Evolutionary conservation across 2,797 vertebrate species (phyloP).

Genomic region (Eulemur rubriventer): DNA sequence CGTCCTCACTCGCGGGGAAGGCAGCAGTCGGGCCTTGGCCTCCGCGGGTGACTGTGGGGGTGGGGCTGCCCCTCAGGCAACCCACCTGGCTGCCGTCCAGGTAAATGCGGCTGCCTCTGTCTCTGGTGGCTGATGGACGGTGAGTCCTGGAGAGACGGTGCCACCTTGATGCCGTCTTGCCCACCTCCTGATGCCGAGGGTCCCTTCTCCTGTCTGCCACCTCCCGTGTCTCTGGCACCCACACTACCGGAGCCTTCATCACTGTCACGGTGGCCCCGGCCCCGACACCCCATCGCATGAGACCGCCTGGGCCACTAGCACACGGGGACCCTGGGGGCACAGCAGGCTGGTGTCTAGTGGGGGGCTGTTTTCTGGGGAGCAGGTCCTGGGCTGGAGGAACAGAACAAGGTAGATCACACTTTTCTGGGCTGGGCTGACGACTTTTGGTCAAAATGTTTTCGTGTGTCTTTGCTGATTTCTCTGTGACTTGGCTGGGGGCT

Average conservation of each 20-base stretch:
- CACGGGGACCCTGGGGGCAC: rapidly evolving
- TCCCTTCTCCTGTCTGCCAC: rapidly evolving
- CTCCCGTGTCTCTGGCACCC: not conserved
- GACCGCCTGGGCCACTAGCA: not conserved
- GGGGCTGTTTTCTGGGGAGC: not conserved
- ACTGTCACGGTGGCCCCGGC: rapidly evolving
- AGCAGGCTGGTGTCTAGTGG: not conserved
- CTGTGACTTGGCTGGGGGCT: too few relatives aligned
- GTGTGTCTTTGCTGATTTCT: not conserved
- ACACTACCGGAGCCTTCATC: rapidly evolving
- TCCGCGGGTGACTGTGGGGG: rapidly evolving
- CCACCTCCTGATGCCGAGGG: rapidly evolving
- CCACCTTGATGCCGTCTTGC: rapidly evolving
- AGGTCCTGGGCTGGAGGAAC: not conserved
- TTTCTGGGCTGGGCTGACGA: rapidly evolving
- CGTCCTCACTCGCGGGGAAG: rapidly evolving
- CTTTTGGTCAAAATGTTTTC: rapidly evolving
- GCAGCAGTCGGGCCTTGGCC: rapidly evolving
- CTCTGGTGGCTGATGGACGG: rapidly evolving
- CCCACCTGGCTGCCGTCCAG: too few relatives aligned
- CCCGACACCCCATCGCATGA: too few relatives aligned
- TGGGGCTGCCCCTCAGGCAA: not conserved
- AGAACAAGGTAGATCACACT: rapidly evolving
- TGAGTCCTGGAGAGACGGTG: rapidly evolving
- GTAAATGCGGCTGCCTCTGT: rapidly evolving